A percentile compares a stretch with the other conserved stretches of the same genome.
phyloP scores from a whole-genome alignment of 2,113 vertebrate genomes.

The Pungitius pungitius region DNA sequence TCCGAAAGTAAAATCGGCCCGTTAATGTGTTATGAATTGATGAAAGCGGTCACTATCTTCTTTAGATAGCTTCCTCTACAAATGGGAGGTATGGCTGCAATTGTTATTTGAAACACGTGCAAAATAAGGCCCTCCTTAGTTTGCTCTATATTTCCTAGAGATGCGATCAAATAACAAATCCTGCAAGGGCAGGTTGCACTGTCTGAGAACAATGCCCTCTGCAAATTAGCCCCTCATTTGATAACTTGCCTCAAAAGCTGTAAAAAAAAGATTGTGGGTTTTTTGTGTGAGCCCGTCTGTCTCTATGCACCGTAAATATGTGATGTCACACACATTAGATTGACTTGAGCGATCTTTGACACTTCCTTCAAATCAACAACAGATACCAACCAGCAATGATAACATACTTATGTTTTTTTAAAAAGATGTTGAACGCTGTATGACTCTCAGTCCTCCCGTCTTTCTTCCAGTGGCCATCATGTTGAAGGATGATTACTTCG shows the following conservation, averaged over 20 bases:
- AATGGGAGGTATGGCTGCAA: conserved; percentile 1
- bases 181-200: conserved; percentile 48
- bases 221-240: conserved; percentile 64
- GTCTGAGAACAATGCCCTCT: conserved; percentile 41
- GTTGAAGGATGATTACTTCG: conserved; percentile 95
- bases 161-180: conserved; percentile 59
- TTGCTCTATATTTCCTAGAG: conserved; percentile 31
- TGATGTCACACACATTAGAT: background rate
- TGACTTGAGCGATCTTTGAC: background rate
- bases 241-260: conserved; percentile 44
- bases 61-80: background rate
- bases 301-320: conserved; percentile 8
- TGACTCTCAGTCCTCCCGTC: conserved; percentile 29
- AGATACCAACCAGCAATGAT: conserved; percentile 13
- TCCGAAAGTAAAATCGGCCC: background rate
- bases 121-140: conserved; percentile 22
- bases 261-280: conserved; percentile 18
- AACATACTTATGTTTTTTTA: background rate
- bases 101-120: conserved; percentile 54
- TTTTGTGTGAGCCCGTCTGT: conserved; percentile 17
- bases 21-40: background rate
- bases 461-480: conserved; percentile 89
- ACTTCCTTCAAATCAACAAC: conserved; percentile 14
- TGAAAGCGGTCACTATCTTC: conserved; percentile 2
- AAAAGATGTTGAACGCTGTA: conserved; percentile 2